Evolutionary conservation across 2,113 vertebrate species (phyloP).

Genomic region (Uria lomvia): DNA sequence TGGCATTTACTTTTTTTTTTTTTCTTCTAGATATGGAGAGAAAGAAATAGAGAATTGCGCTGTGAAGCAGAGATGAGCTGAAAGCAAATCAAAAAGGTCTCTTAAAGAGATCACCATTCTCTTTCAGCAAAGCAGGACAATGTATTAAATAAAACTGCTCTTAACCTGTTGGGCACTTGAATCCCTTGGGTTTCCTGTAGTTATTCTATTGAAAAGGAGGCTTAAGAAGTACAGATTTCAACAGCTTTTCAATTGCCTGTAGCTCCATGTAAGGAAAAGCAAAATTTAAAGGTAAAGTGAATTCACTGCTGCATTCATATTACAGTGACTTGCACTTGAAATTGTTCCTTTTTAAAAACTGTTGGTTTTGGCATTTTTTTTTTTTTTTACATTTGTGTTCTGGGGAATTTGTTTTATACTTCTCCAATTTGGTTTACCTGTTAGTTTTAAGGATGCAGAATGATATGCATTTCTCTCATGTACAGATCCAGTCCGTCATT

Average conservation of each 20-base stretch:
- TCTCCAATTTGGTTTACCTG: background rate
- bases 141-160: constrained; percentile 54
- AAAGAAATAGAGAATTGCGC: constrained; percentile 42
- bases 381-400: background rate
- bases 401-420: background rate
- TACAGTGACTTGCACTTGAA: background rate
- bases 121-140: constrained; percentile 54
- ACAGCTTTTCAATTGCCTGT: constrained; percentile 30
- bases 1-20: constrained; percentile 19
- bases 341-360: background rate
- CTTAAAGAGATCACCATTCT: constrained; percentile 32
- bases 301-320: background rate
- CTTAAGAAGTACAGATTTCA: constrained; percentile 56
- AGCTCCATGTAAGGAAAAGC: background rate
- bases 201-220: constrained; percentile 42
- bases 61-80: constrained; percentile 28
- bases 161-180: constrained; percentile 56
- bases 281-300: constrained; percentile 26
- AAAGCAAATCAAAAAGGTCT: constrained; percentile 51
- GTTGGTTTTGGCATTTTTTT: background rate
- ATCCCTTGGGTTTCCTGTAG: constrained; percentile 45
- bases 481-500: background rate
- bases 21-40: constrained; percentile 9
- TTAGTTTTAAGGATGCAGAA: background rate
- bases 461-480: background rate